Percentiles rank a stretch among this genome's conserved stretches.
phyloP scores from a whole-genome alignment of 2,888 invertebrate species.

The Melanchra persicariae region DNA sequence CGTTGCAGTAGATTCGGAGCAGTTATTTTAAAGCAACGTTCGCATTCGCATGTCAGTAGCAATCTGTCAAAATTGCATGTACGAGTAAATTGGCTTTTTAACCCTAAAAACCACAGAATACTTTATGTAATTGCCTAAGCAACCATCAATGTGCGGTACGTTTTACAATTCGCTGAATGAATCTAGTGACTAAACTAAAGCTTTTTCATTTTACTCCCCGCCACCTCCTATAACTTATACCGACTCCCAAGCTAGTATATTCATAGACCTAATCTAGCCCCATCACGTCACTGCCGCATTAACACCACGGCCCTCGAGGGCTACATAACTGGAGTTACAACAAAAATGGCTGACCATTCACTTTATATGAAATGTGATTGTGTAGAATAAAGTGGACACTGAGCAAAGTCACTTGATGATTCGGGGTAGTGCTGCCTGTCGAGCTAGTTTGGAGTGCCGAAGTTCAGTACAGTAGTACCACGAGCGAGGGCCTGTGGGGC shows the following conservation, averaged over 20 bases:
- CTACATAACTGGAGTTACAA: constrained; percentile 10
- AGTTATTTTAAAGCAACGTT: no score
- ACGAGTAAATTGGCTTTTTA: no score
- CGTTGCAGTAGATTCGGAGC: no score
- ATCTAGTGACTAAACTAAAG: not conserved
- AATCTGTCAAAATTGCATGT: no score
- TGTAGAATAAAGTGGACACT: constrained; percentile 5
- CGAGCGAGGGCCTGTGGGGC: no score
- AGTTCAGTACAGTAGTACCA: not conserved
- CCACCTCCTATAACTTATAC: not conserved
- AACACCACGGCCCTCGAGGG: constrained; percentile 35
- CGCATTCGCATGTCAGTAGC: no score
- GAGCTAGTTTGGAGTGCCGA: not conserved
- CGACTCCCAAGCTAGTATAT: constrained; percentile 54
- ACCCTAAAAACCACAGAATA: no score
- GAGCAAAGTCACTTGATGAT: not conserved
- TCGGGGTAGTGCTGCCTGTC: no score
- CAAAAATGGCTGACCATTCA: constrained; percentile 43
- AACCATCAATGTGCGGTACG: no score
- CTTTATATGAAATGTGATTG: constrained; percentile 26
- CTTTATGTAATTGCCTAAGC: no score
- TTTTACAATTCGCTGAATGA: no score
- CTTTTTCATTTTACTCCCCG: not conserved
- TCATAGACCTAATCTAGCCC: constrained; percentile 58
- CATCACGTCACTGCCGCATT: constrained; percentile 52